Conservation (phyloP, 2,113 vertebrate species). For the Hyperopisus bebe region DNA sequence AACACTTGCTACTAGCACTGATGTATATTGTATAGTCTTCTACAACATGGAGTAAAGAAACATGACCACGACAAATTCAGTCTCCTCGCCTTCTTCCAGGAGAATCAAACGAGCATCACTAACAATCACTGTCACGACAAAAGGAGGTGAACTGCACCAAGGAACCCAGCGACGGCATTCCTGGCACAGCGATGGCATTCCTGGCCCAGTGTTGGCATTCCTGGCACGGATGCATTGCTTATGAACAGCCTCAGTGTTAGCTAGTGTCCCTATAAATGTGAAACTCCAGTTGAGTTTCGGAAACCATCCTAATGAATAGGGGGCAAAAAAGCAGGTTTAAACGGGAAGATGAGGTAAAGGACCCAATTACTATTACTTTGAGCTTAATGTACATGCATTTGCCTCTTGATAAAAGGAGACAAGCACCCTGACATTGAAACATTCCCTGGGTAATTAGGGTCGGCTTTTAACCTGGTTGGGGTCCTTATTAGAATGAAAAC, state of each 20-base stretch:
- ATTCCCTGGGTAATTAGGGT: constrained; percentile 56
- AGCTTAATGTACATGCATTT: constrained; percentile 66
- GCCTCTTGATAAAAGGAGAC: constrained; percentile 62
- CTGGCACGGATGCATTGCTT: constrained; percentile 15
- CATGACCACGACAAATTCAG: constrained; percentile 62
- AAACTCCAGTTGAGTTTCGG: constrained; percentile 24
- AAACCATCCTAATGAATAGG: constrained; percentile 27
- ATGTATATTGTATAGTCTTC: constrained; percentile 82
- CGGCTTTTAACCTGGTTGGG: constrained; percentile 69
- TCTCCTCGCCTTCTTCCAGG: constrained; percentile 54
- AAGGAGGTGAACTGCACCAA: not conserved
- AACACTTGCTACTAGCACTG: constrained; percentile 66
- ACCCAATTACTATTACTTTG: constrained; percentile 67
- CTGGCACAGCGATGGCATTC: constrained; percentile 6
- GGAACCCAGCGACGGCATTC: not conserved
- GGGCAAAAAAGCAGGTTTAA: constrained; percentile 21
- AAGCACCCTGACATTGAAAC: constrained; percentile 64
- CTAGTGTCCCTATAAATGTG: constrained; percentile 22
- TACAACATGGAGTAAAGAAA: constrained; percentile 66
- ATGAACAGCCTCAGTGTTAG: constrained; percentile 20
- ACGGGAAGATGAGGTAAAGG: constrained; percentile 54
- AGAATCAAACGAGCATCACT: constrained; percentile 37
- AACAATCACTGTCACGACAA: constrained; percentile 21
- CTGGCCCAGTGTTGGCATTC: not conserved
- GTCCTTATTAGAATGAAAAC: constrained; percentile 73